Percentiles rank a stretch among this genome's conserved stretches.
Evolutionary conservation across 2,113 vertebrate species (phyloP).

Genomic region (Hyaena hyaena): DNA sequence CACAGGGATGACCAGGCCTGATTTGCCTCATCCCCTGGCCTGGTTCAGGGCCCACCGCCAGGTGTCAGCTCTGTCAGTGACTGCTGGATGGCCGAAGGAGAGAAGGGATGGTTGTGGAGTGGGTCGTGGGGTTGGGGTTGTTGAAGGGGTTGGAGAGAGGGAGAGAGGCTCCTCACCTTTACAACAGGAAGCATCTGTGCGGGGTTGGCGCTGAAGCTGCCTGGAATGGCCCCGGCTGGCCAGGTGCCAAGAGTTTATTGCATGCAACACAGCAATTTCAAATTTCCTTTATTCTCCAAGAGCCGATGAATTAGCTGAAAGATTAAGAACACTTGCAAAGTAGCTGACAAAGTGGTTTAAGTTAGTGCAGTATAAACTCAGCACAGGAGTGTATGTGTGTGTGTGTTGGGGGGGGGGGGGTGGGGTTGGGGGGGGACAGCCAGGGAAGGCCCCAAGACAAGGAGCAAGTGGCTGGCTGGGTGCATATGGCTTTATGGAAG

Average conservation of each 20-base stretch:
- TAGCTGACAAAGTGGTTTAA: conserved; percentile 65
- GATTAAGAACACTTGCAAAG: conserved; percentile 70
- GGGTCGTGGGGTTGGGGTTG: not conserved
- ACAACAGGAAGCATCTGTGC: not conserved
- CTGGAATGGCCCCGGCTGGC: not conserved
- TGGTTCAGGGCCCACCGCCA: not conserved
- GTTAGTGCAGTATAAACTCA: conserved; percentile 41
- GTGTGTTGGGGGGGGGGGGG: rapidly evolving
- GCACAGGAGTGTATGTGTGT: not conserved
- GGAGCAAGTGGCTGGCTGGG: not conserved
- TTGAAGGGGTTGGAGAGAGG: not conserved
- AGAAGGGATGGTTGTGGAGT: not conserved
- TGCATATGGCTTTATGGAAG: not conserved
- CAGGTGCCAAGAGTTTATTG: conserved; percentile 54
- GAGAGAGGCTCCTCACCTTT: not conserved
- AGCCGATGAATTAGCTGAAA: conserved; percentile 63
- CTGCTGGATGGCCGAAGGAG: not conserved
- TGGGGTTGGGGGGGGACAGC: rapidly evolving
- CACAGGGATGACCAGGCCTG: not conserved
- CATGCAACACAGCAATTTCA: conserved; percentile 25
- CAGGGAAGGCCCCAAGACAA: not conserved
- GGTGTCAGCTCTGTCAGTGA: not conserved
- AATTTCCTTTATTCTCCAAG: conserved; percentile 67
- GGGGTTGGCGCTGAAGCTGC: not conserved
- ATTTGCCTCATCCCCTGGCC: rapidly evolving